These are phyloP conservation scores for Neosalanx taihuensis DNA, from an alignment of 2,797 vertebrate species.

Conservation along the genomic window DNA sequence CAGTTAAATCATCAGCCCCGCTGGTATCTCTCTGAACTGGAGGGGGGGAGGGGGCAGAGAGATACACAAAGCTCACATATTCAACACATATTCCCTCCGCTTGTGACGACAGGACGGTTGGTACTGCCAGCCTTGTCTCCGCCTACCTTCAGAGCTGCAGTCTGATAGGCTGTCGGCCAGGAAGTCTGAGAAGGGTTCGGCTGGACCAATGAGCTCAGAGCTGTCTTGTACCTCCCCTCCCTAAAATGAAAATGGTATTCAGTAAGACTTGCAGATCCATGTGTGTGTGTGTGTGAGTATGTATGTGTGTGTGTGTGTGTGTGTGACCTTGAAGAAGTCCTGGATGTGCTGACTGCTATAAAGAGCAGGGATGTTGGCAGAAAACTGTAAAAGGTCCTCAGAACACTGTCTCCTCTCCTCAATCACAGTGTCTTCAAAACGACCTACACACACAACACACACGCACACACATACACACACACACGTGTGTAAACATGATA, in stretches of 20 bases:
- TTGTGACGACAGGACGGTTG: no score
- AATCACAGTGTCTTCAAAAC: constrained; percentile 92
- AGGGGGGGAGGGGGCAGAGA: constrained; percentile 35
- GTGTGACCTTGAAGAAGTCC: constrained; percentile 93
- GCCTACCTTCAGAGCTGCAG: constrained; percentile 88
- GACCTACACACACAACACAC: constrained; percentile 67
- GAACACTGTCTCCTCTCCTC: constrained; percentile 96
- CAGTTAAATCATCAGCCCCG: constrained; percentile 81
- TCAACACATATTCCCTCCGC: no score
- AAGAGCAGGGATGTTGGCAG: constrained; percentile 92
- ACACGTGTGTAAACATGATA: neutral
- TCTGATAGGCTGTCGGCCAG: constrained; percentile 85
- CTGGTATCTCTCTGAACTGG: constrained; percentile 81
- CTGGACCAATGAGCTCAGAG: constrained; percentile 94
- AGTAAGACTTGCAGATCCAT: constrained; percentile 13
- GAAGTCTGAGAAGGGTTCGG: constrained; percentile 82
- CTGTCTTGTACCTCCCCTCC: constrained; percentile 92
- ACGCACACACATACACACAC: constrained; percentile 13
- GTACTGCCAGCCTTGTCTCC: no score
- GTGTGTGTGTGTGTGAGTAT: constrained; percentile 4
- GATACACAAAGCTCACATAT: constrained; percentile 13
- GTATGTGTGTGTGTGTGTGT: neutral
- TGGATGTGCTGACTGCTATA: constrained; percentile 90
- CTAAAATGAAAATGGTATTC: constrained; percentile 64
- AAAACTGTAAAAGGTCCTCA: constrained; percentile 96